Evolutionary conservation across 2,888 invertebrate species (phyloP), one percentile per base, ranked within the genome.

Genomic region (Keiferia lycopersicella): DNA sequence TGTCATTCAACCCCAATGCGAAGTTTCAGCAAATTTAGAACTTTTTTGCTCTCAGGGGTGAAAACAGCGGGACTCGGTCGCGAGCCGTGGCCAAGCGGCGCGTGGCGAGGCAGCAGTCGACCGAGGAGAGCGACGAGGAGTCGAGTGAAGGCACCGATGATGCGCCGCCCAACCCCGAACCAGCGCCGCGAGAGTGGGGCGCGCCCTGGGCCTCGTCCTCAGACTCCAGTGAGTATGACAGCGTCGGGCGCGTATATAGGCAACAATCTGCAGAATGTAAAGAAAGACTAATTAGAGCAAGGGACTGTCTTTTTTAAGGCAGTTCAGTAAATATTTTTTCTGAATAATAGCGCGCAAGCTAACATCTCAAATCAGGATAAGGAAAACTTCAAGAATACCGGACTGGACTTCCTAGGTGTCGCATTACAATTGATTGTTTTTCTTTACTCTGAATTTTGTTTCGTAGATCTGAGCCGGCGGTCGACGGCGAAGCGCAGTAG

Each of bases 161-260:
- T 80, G 85, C 88, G 69, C 85, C 88, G 74, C 91, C 91, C 63
- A 89, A 79, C 0, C 91, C 91, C 48, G 90, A 88, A 76, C 89
- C 90, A 63, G 88, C 92, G 76, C 89, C 91, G 64, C 77, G 91
- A 66, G 91, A 91, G 75, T 92, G 92, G 92, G 92, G 92, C 76
- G 92, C 92, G 71, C 92, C 92, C 39, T 92, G 92, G 92, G 91
- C 91, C 26, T 90, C 91, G 67, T 88, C 90, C 12, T 82, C 88
- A 0, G 89, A 88, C 75, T 84, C 86, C 65, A 87, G 91, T 91
- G 51, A 82, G 85, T 85, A 41, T 59, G n/a, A n/a, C n/a, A n/a
- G n/a, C n/a, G n/a, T n/a, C n/a, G n/a, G n/a, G n/a, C n/a, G n/a
- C n/a, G n/a, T n/a, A n/a, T n/a, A n/a, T n/a, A n/a, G n/a, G n/a